Percentiles rank a stretch among this genome's conserved stretches.
phyloP scores from a whole-genome alignment of 2,797 vertebrate genomes.

The Dipus sagitta region DNA sequence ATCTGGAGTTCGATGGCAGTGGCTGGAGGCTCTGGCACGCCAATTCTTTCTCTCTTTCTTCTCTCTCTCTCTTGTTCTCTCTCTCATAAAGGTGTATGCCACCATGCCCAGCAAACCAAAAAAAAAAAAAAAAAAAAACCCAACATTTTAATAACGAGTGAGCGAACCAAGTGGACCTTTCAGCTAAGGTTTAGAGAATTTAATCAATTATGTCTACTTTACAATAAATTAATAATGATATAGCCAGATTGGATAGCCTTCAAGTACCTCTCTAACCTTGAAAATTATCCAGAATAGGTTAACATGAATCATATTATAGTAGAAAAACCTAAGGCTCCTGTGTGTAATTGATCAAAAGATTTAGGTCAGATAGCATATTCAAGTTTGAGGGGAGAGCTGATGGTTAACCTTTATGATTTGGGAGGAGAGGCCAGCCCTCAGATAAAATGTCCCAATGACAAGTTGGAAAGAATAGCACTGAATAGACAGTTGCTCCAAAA shows the following conservation, averaged over 20 bases:
- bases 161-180: not conserved
- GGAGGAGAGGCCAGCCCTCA: not conserved
- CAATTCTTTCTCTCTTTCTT: too few species aligned
- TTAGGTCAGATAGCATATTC: not conserved
- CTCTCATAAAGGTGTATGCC: too few species aligned
- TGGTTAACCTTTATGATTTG: constrained; percentile 25
- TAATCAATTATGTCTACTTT: constrained; percentile 20
- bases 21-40: too few species aligned
- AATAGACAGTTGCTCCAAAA: not conserved
- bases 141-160: not conserved
- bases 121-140: not conserved
- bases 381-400: not conserved
- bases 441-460: constrained; percentile 22
- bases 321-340: not conserved
- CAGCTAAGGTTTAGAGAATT: not conserved
- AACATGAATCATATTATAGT: constrained; percentile 30
- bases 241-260: not conserved
- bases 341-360: constrained; percentile 23
- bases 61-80: too few species aligned
- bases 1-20: too few species aligned
- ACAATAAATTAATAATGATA: constrained; percentile 32
- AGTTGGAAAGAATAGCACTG: not conserved
- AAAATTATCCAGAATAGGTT: constrained; percentile 11
- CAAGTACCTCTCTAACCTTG: constrained; percentile 40
- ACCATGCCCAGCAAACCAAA: too few species aligned